These are phyloP conservation scores for Cinclus cinclus DNA, from an alignment of 2,113 vertebrate species.

Conservation along the genomic window DNA sequence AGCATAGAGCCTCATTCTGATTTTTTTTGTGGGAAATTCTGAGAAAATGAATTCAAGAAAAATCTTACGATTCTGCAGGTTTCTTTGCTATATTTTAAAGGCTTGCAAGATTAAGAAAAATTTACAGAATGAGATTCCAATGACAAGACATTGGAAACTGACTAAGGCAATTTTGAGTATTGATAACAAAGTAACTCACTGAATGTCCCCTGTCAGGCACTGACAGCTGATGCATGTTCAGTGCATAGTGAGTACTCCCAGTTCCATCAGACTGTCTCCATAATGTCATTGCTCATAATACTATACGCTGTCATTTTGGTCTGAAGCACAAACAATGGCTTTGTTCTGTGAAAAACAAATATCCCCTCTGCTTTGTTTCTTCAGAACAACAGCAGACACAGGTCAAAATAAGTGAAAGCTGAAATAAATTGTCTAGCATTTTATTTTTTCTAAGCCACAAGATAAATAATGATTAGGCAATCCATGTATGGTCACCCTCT, in stretches of 20 bases:
- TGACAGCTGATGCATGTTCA: neutral
- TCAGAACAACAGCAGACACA: neutral
- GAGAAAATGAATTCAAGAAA: neutral
- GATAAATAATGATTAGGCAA: neutral
- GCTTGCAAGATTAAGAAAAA: neutral
- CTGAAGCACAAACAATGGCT: neutral
- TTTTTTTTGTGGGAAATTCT: neutral
- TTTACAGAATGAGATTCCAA: neutral
- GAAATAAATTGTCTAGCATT: neutral
- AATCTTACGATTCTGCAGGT: neutral
- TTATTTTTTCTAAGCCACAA: neutral
- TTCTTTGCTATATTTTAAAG: neutral
- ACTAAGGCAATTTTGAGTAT: neutral
- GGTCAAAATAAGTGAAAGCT: neutral
- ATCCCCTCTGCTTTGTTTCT: neutral
- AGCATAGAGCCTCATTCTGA: neutral
- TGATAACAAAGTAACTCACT: neutral
- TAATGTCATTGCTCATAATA: neutral
- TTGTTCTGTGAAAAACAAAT: conserved; percentile 8
- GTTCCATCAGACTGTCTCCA: neutral
- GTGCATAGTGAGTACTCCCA: neutral
- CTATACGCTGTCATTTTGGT: neutral
- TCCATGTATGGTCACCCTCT: neutral
- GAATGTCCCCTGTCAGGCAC: neutral
- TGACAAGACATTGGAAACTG: neutral